These are phyloP conservation scores for Poecilia gillii DNA, from an alignment of 2,797 vertebrate species.

Conservation along the genomic window DNA sequence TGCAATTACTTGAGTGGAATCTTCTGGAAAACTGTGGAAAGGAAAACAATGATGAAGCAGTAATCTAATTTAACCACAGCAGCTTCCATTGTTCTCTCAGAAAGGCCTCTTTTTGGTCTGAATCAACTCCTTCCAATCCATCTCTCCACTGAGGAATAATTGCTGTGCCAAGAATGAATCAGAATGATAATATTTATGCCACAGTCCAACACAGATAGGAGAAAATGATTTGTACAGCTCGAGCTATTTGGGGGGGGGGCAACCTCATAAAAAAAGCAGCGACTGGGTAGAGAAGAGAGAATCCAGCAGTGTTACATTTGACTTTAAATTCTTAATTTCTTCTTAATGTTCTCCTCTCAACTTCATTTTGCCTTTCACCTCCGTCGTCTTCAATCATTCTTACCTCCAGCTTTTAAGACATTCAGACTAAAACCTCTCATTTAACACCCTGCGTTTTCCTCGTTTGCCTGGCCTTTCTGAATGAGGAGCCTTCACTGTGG, in stretches of 20 bases:
- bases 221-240: slow-evolving; percentile 43
- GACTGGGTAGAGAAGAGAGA: slow-evolving; percentile 3
- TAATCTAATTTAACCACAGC: slow-evolving; percentile 75
- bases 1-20: slow-evolving; percentile 73
- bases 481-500: slow-evolving; percentile 46
- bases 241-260: slow-evolving; percentile 33
- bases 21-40: slow-evolving; percentile 63
- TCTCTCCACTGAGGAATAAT: slow-evolving; percentile 69
- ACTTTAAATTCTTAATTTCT: slow-evolving; percentile 33
- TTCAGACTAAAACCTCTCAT: slow-evolving; percentile 57
- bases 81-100: slow-evolving; percentile 71
- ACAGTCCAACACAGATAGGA: slow-evolving; percentile 47
- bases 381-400: slow-evolving; percentile 45
- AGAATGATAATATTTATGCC: slow-evolving; percentile 70
- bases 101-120: slow-evolving; percentile 67
- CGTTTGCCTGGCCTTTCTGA: slow-evolving; percentile 34
- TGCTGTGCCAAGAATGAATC: slow-evolving; percentile 67
- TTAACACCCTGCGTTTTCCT: slow-evolving; percentile 50
- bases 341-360: slow-evolving; percentile 25
- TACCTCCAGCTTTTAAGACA: slow-evolving; percentile 37
- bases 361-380: slow-evolving; percentile 29
- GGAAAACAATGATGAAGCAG: slow-evolving; percentile 69
- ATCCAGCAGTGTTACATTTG: slow-evolving; percentile 18
- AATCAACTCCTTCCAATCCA: slow-evolving; percentile 64
- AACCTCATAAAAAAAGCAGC: not conserved